Conservation (phyloP, 2,888 invertebrate genomes). For the Thysanoteuthis rhombus region DNA sequence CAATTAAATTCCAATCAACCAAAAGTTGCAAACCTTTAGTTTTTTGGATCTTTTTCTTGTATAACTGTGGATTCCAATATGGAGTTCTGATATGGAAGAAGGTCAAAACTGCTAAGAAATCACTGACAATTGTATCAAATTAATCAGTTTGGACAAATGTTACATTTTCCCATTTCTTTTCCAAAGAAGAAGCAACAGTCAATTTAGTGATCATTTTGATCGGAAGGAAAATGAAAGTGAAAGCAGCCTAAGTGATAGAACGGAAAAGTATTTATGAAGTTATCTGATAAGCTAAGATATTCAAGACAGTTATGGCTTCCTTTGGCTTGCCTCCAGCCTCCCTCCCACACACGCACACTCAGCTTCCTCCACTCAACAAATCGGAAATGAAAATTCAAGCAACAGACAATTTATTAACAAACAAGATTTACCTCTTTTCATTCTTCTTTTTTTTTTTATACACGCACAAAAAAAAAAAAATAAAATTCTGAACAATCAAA, state of each 20-base stretch:
- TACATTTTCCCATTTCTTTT: background rate
- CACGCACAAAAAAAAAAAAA: no score
- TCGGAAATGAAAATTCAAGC: background rate
- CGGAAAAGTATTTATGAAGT: background rate
- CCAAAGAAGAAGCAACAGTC: background rate
- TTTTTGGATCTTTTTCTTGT: background rate
- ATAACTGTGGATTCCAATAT: background rate
- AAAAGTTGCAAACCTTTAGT: background rate
- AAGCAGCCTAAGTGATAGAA: background rate
- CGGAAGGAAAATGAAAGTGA: background rate
- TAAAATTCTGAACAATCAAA: background rate
- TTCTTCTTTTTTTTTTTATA: no score
- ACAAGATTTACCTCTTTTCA: background rate
- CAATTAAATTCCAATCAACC: background rate
- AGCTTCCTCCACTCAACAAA: background rate
- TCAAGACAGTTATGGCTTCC: conserved; percentile 12
- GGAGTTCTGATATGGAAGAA: background rate
- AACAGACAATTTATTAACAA: background rate
- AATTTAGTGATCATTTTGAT: background rate
- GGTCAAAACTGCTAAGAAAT: background rate
- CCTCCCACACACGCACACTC: background rate
- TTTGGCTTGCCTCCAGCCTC: background rate
- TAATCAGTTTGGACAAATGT: background rate
- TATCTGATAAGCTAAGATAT: background rate
- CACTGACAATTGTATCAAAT: background rate